These are phyloP conservation scores for Drosophila nigromelanica DNA, from an alignment of 1,140 invertebrate genomes.

Conservation along the genomic window DNA sequence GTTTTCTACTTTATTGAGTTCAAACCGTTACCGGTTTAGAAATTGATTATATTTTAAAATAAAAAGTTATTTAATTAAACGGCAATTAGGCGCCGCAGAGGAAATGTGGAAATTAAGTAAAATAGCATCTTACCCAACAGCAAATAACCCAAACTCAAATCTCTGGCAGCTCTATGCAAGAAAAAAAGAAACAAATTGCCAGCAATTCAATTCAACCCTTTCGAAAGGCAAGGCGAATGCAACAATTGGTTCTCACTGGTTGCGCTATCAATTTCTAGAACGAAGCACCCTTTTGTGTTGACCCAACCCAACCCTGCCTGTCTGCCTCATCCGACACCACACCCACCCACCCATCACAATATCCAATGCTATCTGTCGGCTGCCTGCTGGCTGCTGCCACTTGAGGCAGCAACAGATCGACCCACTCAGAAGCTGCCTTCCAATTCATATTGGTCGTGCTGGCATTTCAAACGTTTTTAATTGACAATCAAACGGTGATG, in stretches of 20 bases:
- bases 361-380: slow-evolving; percentile 12
- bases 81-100: slow-evolving; percentile 16
- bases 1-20: not conserved
- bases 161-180: slow-evolving; percentile 9
- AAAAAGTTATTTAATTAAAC: not conserved
- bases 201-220: slow-evolving; percentile 55
- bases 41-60: not conserved
- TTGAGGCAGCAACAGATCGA: slow-evolving; percentile 25
- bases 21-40: not conserved
- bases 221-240: slow-evolving; percentile 26
- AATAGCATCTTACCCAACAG: slow-evolving; percentile 16
- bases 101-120: slow-evolving; percentile 7
- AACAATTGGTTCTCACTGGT: slow-evolving; percentile 51
- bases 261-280: slow-evolving; percentile 34
- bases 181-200: slow-evolving; percentile 43
- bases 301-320: not conserved
- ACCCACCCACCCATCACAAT: not conserved
- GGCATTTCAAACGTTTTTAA: slow-evolving; percentile 52
- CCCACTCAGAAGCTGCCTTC: slow-evolving; percentile 9
- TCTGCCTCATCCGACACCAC: too few relatives aligned
- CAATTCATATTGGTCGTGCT: slow-evolving; percentile 26
- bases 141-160: slow-evolving; percentile 6
- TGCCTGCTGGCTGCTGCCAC: slow-evolving; percentile 17
- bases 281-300: slow-evolving; percentile 32
- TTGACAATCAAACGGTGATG: slow-evolving; percentile 54